A percentile compares a stretch with the other conserved stretches of the same genome.
Conservation (phyloP, 2,113 vertebrate genomes). For the Emydocephalus ijimae region DNA sequence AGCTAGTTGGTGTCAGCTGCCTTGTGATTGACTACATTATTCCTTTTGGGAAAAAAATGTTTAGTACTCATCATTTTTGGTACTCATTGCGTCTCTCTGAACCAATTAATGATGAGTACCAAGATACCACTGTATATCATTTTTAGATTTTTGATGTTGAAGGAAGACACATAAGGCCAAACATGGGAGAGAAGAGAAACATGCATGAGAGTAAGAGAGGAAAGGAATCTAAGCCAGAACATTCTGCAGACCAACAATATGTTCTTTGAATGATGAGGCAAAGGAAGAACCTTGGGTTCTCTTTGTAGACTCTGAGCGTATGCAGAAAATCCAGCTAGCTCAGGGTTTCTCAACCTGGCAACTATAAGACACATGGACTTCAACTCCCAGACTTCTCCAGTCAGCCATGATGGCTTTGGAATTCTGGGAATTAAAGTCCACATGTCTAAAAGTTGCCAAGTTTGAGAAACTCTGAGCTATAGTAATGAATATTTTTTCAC, state of each 20-base stretch:
- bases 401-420: not conserved
- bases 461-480: not conserved
- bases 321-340: not conserved
- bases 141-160: not conserved
- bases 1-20: not conserved
- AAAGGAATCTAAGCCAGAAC: not conserved
- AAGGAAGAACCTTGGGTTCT: not conserved
- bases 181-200: not conserved
- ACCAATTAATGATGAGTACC: not conserved
- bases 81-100: not conserved
- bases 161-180: not conserved
- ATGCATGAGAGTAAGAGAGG: not conserved
- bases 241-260: too few relatives aligned
- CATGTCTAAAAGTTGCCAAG: not conserved
- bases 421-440: not conserved
- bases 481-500: not conserved
- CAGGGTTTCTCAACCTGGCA: not conserved
- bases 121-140: not conserved
- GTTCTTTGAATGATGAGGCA: not conserved
- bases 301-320: not conserved
- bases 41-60: not conserved
- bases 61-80: not conserved
- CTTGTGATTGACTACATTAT: not conserved
- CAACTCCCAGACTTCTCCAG: not conserved
- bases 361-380: not conserved